Percentiles rank a stretch among this genome's conserved stretches.
Conservation (phyloP, 2,888 invertebrate species). For the Podotricha telesiphe region DNA sequence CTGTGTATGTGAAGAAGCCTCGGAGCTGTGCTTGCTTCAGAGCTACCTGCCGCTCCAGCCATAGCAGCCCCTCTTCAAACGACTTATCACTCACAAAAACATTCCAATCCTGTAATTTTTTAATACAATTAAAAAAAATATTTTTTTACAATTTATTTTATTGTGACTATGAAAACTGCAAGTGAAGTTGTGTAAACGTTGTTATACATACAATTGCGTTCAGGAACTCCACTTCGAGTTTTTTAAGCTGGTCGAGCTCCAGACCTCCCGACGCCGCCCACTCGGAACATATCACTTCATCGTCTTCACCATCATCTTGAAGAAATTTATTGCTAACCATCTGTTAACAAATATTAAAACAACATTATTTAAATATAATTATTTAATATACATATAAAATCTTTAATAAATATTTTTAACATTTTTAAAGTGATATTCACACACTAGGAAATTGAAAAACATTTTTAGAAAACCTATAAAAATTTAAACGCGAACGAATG, state of each 20-base stretch:
- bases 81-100: constrained; percentile 90
- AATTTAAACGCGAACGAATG: too few species aligned
- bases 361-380: too few species aligned
- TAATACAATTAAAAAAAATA: too few species aligned
- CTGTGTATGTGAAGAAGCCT: constrained; percentile 93
- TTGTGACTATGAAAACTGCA: too few species aligned
- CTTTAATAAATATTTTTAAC: too few species aligned
- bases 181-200: neutral
- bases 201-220: constrained; percentile 90
- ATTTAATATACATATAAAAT: too few species aligned
- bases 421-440: too few species aligned
- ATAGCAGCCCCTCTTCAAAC: constrained; percentile 88
- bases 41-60: constrained; percentile 89
- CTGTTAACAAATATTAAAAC: constrained; percentile 73
- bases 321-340: constrained; percentile 98
- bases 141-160: too few species aligned
- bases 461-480: too few species aligned
- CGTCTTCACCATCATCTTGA: constrained; percentile 96
- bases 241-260: constrained; percentile 89
- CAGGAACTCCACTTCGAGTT: constrained; percentile 94
- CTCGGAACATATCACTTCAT: constrained; percentile 94
- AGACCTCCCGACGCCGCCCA: constrained; percentile 95
- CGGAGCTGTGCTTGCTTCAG: constrained; percentile 87
- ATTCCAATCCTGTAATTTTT: constrained; percentile 89
- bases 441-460: too few species aligned